Conservation (phyloP, 2,797 vertebrate species). For the Melanotaenia nigrans region DNA sequence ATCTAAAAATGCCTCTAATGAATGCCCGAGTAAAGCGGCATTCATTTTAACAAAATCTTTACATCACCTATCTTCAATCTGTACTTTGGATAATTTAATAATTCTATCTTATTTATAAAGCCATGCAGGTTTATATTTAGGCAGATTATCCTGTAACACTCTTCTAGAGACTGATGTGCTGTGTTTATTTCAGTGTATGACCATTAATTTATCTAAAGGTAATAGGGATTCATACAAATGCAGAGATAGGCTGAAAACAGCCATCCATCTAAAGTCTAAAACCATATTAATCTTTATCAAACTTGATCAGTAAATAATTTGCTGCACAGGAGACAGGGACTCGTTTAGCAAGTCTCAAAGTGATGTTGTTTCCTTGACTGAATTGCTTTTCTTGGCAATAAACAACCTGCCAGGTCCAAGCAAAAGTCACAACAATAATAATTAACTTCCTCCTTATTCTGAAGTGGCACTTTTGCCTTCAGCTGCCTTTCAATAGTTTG, state of each 20-base stretch:
- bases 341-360: slow-evolving; percentile 58
- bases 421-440: slow-evolving; percentile 59
- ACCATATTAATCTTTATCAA: slow-evolving; percentile 57
- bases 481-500: slow-evolving; percentile 47
- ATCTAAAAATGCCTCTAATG: not conserved
- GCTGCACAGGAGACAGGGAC: slow-evolving; percentile 42
- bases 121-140: not conserved
- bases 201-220: not conserved
- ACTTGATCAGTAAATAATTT: slow-evolving; percentile 41
- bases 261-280: slow-evolving; percentile 36
- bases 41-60: slow-evolving; percentile 16
- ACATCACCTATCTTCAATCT: slow-evolving; percentile 4
- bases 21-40: not conserved
- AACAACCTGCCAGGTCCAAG: slow-evolving; percentile 51
- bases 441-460: slow-evolving; percentile 52
- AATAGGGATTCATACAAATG: too few relatives aligned
- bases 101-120: not conserved
- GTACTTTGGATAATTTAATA: slow-evolving; percentile 28
- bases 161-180: slow-evolving; percentile 26
- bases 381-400: slow-evolving; percentile 73
- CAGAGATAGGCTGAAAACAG: too few relatives aligned
- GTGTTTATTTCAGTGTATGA: slow-evolving; percentile 34
- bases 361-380: slow-evolving; percentile 52
- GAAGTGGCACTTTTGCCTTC: slow-evolving; percentile 45
- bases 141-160: not conserved